Percentiles rank a stretch among this genome's conserved stretches.
These are phyloP conservation scores for Eospalax fontanierii DNA, from an alignment of 2,797 vertebrate genomes.

Conservation along the genomic window DNA sequence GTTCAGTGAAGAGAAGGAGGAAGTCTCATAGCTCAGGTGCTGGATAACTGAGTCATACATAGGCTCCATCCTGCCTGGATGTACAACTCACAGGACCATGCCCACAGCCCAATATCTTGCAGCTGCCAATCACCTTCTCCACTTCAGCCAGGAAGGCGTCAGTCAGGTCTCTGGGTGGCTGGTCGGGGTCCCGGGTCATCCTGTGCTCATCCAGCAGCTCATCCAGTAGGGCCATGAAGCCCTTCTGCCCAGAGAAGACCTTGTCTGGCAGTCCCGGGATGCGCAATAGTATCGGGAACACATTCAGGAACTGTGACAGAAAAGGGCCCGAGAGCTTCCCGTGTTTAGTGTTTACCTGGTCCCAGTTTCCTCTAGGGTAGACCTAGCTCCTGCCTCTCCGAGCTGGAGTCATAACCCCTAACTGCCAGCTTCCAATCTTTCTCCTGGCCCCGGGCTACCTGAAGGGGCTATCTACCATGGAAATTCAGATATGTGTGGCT, in stretches of 20 bases:
- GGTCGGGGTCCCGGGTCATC: conserved; percentile 83
- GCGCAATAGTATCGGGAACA: not conserved
- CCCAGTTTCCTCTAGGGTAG: not conserved
- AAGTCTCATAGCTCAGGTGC: not conserved
- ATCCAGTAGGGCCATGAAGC: conserved; percentile 69
- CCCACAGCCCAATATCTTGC: no score
- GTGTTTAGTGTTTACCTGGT: not conserved
- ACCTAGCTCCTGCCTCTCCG: no score
- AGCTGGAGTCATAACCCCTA: accelerated
- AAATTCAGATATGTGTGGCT: accelerated
- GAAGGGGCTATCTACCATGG: no score
- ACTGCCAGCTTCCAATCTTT: not conserved
- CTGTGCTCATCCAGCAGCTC: conserved; percentile 86
- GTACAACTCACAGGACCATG: accelerated
- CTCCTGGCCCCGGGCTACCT: no score
- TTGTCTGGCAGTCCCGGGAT: conserved; percentile 88
- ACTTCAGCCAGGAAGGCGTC: conserved; percentile 90
- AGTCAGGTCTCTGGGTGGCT: conserved; percentile 89
- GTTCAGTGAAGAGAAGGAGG: not conserved
- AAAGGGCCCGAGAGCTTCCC: not conserved
- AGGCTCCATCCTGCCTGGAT: no score
- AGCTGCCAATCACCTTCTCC: conserved; percentile 86
- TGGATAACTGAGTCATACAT: no score
- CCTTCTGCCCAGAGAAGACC: conserved; percentile 50
- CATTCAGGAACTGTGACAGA: conserved; percentile 59